These are phyloP conservation scores for Trichacis sp. DNA, from an alignment of 2,888 invertebrate genomes.

Conservation along the genomic window DNA sequence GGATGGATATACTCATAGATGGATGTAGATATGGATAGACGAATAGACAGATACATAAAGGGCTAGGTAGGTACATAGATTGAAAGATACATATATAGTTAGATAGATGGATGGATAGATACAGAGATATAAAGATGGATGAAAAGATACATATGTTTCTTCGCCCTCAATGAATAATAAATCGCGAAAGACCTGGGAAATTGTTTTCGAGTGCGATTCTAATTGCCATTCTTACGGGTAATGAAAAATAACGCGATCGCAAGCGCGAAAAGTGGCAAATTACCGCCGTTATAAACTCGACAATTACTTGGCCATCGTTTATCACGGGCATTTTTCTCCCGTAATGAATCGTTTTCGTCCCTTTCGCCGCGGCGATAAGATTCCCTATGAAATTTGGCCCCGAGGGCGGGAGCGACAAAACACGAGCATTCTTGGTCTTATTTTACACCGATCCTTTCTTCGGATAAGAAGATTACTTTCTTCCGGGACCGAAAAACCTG, in stretches of 20 bases:
- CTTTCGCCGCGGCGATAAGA: conserved; percentile 28
- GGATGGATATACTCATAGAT: too few species aligned
- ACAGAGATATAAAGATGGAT: conserved; percentile 6
- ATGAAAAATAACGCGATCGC: conserved; percentile 44
- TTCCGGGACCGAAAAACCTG: background rate
- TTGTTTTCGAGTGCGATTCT: conserved; percentile 27
- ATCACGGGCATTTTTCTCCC: conserved; percentile 30
- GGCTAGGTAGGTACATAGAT: too few species aligned
- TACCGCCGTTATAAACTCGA: conserved; percentile 40
- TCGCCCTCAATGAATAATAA: conserved; percentile 8
- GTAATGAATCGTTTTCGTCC: conserved; percentile 18
- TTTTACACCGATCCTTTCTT: conserved; percentile 15
- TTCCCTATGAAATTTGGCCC: conserved; percentile 32
- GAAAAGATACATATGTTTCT: conserved; percentile 22
- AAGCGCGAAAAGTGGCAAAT: conserved; percentile 38
- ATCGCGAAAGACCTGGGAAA: conserved; percentile 25
- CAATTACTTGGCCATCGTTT: conserved; percentile 39
- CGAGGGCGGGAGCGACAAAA: background rate
- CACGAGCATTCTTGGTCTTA: conserved; percentile 20
- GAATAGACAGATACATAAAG: too few species aligned
- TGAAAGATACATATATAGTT: too few species aligned
- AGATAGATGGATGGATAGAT: too few species aligned
- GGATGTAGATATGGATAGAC: too few species aligned
- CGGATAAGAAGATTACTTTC: conserved; percentile 24
- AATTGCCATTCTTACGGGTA: conserved; percentile 39